Conservation (phyloP, 1,140 invertebrate species). For the Drosophila orena region DNA sequence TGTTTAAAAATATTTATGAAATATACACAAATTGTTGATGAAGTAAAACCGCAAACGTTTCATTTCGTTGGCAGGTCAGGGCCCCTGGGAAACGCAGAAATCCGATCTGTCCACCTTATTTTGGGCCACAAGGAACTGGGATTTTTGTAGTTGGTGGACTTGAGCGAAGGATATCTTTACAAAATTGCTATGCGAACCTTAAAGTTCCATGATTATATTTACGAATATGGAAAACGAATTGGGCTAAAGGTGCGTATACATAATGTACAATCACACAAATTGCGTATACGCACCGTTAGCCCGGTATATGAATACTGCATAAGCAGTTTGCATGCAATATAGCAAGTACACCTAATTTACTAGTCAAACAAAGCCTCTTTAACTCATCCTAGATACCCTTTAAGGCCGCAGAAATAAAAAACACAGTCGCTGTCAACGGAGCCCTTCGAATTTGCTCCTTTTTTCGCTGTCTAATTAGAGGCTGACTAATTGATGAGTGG, state of each 20-base stretch:
- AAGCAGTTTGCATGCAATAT: background rate
- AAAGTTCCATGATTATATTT: no score
- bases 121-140: slow-evolving; percentile 2
- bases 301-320: no score
- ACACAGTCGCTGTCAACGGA: background rate
- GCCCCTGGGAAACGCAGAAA: slow-evolving; percentile 19
- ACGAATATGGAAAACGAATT: background rate
- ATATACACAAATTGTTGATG: slow-evolving; percentile 75
- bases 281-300: background rate
- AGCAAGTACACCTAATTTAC: background rate
- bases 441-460: slow-evolving; percentile 17
- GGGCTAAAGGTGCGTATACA: background rate
- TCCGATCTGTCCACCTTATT: slow-evolving; percentile 29
- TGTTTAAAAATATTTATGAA: slow-evolving; percentile 67
- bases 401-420: background rate
- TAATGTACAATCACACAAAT: background rate
- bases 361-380: background rate
- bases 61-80: slow-evolving; percentile 45
- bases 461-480: slow-evolving; percentile 62
- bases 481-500: slow-evolving; percentile 67
- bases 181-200: slow-evolving; percentile 1
- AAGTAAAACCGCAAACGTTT: slow-evolving; percentile 74
- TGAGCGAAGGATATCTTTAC: slow-evolving; percentile 9
- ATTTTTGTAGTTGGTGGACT: slow-evolving; percentile 4
- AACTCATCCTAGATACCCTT: background rate